Evolutionary conservation across 37 sponge, comb jelly and placozoan genomes (phyloP).

Genomic region (Lycopodina hypogea): DNA sequence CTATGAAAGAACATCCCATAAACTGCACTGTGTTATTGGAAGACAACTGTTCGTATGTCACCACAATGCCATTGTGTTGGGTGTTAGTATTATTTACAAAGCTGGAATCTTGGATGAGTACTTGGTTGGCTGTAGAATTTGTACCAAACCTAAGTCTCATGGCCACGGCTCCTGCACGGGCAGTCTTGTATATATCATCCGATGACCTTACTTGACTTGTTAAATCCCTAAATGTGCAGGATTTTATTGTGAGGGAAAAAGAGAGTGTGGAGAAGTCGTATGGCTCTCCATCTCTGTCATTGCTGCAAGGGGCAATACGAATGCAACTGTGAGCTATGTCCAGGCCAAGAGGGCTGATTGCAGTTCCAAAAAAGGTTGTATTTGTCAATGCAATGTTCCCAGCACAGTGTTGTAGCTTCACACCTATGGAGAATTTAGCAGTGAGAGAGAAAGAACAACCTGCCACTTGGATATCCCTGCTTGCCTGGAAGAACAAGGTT

Average conservation of each 20-base stretch:
- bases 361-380: constrained; percentile 19
- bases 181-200: constrained; percentile 14
- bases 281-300: not conserved
- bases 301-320: not conserved
- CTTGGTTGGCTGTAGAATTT: not conserved
- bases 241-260: not conserved
- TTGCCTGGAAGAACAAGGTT: constrained; percentile 17
- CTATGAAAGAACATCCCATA: constrained; percentile 27
- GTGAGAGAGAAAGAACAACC: constrained; percentile 25
- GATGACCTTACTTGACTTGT: not conserved
- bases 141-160: constrained; percentile 9
- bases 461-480: constrained; percentile 9
- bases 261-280: not conserved
- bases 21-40: constrained; percentile 33
- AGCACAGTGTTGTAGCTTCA: not conserved
- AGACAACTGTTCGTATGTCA: constrained; percentile 17
- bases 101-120: constrained; percentile 1
- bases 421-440: constrained; percentile 1
- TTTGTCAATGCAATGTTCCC: constrained; percentile 10
- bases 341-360: not conserved
- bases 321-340: constrained; percentile 9
- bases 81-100: constrained; percentile 8
- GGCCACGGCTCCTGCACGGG: not conserved
- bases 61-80: constrained; percentile 10
- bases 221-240: not conserved